phyloP scores from a whole-genome alignment of 2,797 vertebrate species.

The Epinephelus coioides region DNA sequence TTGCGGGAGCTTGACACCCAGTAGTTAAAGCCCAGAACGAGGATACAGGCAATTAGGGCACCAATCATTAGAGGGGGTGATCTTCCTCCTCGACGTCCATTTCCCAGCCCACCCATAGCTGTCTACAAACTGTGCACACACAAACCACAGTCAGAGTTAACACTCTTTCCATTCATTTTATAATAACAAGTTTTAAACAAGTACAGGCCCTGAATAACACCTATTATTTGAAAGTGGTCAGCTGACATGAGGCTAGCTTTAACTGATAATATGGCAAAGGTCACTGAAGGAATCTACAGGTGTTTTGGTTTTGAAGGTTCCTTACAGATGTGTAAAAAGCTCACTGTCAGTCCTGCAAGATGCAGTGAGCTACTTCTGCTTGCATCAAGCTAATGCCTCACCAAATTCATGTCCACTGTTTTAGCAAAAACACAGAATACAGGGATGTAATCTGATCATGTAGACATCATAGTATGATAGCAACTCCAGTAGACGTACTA shows the following conservation, averaged over 20 bases:
- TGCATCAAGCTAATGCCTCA: background rate
- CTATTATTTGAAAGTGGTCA: background rate
- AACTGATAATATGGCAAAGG: background rate
- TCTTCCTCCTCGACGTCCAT: constrained; percentile 91
- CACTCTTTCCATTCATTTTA: background rate
- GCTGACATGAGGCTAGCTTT: background rate
- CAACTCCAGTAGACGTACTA: too few species aligned
- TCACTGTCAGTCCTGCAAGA: background rate
- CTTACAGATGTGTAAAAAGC: background rate
- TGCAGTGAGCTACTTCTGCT: background rate
- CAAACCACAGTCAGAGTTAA: constrained; percentile 20
- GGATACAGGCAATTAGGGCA: constrained; percentile 89
- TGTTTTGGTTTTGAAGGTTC: background rate
- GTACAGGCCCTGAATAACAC: background rate
- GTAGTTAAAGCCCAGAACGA: constrained; percentile 95
- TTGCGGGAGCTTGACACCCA: constrained; percentile 95
- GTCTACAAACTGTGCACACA: constrained; percentile 44
- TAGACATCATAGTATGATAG: too few species aligned
- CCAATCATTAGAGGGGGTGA: constrained; percentile 91
- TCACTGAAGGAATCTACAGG: background rate
- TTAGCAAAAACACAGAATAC: background rate
- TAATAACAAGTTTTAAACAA: background rate
- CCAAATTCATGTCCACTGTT: too few species aligned
- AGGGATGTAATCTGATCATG: background rate
- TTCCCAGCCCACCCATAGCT: constrained; percentile 91